phyloP scores from a whole-genome alignment of 2,113 vertebrate genomes.

The Onychostoma macrolepis region DNA sequence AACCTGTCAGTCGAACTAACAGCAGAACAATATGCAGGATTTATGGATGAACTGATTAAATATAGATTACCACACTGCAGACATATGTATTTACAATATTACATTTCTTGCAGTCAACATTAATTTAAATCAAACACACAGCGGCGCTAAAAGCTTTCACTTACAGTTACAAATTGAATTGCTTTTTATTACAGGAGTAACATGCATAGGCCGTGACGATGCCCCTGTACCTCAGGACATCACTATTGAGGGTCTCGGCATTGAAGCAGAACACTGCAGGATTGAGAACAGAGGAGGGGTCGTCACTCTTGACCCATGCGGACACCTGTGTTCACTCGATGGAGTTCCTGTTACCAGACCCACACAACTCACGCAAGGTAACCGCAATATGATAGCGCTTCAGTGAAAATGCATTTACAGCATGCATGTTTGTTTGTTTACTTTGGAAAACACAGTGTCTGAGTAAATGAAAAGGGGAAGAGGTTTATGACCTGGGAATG shows the following conservation, averaged over 20 bases:
- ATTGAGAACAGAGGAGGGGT: conserved; percentile 76
- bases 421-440: neutral
- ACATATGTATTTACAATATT: neutral
- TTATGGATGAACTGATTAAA: conserved; percentile 37
- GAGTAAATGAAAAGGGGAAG: neutral
- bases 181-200: conserved; percentile 70
- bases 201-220: conserved; percentile 79
- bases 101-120: neutral
- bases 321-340: conserved; percentile 78
- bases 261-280: conserved; percentile 79
- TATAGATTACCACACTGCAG: conserved; percentile 12
- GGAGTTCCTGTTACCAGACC: conserved; percentile 74
- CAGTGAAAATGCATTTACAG: neutral
- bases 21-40: conserved; percentile 10
- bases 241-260: conserved; percentile 74
- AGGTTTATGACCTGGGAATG: conserved; percentile 29
- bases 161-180: neutral
- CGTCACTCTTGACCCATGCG: conserved; percentile 80
- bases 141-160: neutral
- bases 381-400: conserved; percentile 8
- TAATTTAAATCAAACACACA: neutral
- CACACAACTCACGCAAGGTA: conserved; percentile 80
- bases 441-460: neutral
- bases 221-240: conserved; percentile 78
- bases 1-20: conserved; percentile 39